Conservation (phyloP, 2,113 vertebrate genomes). For the Collichthys lucidus region DNA sequence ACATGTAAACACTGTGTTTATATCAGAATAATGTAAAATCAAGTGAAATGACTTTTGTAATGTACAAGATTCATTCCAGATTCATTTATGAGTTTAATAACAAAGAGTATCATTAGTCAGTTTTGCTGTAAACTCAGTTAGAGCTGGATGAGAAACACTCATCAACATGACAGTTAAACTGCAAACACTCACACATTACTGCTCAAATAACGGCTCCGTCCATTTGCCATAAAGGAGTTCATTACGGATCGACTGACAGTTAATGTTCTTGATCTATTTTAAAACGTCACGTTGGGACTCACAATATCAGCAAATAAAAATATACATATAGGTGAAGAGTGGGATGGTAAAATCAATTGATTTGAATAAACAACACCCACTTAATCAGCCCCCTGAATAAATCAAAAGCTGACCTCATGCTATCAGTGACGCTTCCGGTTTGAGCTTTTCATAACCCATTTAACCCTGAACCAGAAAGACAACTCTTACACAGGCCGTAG, state of each 20-base stretch:
- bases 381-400: conserved; percentile 49
- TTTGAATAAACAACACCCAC: conserved; percentile 58
- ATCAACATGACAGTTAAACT: not conserved
- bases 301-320: conserved; percentile 14
- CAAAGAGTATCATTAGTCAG: not conserved
- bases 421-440: conserved; percentile 19
- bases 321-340: conserved; percentile 39
- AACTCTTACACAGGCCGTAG: conserved; percentile 5
- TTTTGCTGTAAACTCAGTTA: not conserved
- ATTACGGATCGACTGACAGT: conserved; percentile 18
- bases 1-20: not conserved
- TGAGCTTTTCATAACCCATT: conserved; percentile 48
- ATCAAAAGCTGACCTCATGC: conserved; percentile 55
- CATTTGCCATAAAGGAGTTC: conserved; percentile 12
- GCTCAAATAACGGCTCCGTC: not conserved
- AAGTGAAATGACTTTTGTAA: not conserved
- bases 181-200: not conserved
- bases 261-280: conserved; percentile 42
- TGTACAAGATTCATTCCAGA: not conserved
- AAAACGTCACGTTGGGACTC: conserved; percentile 17
- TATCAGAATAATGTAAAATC: not conserved
- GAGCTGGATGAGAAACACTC: not conserved
- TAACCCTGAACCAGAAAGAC: conserved; percentile 23
- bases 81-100: not conserved
- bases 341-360: conserved; percentile 53